A percentile compares a stretch with the other conserved stretches of the same genome.
Evolutionary conservation across 2,888 invertebrate genomes (phyloP).

Genomic region (Brachypalpus laphriformis): DNA sequence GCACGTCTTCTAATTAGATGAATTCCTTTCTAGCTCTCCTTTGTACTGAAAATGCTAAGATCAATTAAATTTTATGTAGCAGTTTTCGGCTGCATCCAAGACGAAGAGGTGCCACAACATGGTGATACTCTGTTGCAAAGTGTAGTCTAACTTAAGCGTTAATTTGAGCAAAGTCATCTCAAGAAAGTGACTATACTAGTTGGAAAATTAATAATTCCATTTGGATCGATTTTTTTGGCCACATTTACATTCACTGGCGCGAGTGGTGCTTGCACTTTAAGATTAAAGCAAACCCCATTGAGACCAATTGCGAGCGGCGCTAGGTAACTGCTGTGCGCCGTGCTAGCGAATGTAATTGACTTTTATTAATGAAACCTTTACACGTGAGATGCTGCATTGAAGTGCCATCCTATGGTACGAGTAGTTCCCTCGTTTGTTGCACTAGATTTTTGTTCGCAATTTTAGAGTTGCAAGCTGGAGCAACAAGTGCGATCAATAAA

Average conservation of each 20-base stretch:
- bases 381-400: constrained; percentile 30
- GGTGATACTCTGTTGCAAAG: constrained; percentile 28
- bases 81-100: constrained; percentile 28
- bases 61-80: constrained; percentile 53
- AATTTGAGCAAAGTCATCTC: constrained; percentile 34
- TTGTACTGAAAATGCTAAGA: constrained; percentile 7
- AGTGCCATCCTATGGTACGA: not conserved
- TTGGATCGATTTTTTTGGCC: constrained; percentile 23
- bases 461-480: not conserved
- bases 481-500: not conserved
- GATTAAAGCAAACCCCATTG: constrained; percentile 31
- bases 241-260: constrained; percentile 24
- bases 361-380: constrained; percentile 55
- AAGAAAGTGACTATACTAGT: not conserved
- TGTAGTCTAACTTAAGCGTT: constrained; percentile 33
- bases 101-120: constrained; percentile 2
- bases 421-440: not conserved
- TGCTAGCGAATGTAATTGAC: constrained; percentile 34
- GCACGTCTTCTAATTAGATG: constrained; percentile 46
- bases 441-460: not conserved
- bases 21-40: constrained; percentile 26
- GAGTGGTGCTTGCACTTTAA: constrained; percentile 43
- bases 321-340: not conserved
- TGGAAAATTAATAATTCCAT: constrained; percentile 51
- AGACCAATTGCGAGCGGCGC: constrained; percentile 37